Base-by-base conservation (phyloP, 2,888 invertebrate species). In the Chrysolina americana region DNA sequence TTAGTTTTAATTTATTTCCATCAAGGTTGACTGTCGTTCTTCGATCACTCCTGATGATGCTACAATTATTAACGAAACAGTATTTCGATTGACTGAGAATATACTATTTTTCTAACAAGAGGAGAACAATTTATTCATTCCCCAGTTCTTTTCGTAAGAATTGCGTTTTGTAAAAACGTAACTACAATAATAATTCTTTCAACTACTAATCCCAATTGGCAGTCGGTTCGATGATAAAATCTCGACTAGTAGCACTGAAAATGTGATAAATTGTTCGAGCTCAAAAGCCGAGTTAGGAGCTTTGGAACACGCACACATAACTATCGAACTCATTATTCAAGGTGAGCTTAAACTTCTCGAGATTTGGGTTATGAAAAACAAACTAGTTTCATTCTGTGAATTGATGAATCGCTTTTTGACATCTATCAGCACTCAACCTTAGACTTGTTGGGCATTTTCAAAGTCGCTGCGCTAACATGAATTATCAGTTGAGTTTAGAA, bases 181-280 rank as follows among this genome's bases (percentile, higher is more conserved):
- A 53, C 10, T 19, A 5, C 21, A 21, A 15, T n/a, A n/a, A 53
- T 21, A 9, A 50, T 10, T 53, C 53, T 53, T 53, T 53, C 21
- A 19, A 53, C 53, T 21, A 21, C 53, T 53, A 23, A 23, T 53
- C 53, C 21, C 53, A 21, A 53, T 53, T 53, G 21, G 53, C 4
- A 53, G 23, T 21, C 21, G 17, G 48, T 21, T 13, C 2, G 53
- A 21, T 53, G 53, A 53, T 48, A 9, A 53, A 53, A 53, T 53
- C 53, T 21, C 53, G 48, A 19, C 53, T 53, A 21, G 53, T 19
- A 53, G 53, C 21, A 53, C 53, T 53, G 53, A 53, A 53, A 53
- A 53, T 53, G 21, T 53, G 11, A 53, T 53, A 21, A 19, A 53
- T 53, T 53, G 53, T 53, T 19, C 11, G 23, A 8, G 21, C 21